Evolutionary conservation across 2,888 invertebrate species (phyloP).

Genomic region (Campoplex nolae): DNA sequence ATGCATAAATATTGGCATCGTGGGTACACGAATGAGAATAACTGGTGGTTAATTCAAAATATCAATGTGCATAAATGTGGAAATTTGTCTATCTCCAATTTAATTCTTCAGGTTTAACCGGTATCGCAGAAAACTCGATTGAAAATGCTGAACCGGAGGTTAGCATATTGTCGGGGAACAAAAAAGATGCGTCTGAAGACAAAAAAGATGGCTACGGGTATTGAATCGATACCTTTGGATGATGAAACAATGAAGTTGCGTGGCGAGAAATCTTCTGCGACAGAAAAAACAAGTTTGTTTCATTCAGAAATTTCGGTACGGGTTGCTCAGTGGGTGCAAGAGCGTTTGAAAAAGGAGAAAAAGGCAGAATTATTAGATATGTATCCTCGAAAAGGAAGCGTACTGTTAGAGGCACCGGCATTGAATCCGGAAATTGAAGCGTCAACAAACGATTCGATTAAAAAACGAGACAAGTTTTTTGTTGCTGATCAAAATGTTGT

Average conservation of each 20-base stretch:
- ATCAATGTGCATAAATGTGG: neutral
- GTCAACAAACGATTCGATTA: neutral
- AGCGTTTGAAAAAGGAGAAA: neutral
- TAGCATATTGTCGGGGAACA: neutral
- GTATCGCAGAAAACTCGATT: neutral
- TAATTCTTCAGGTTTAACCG: neutral
- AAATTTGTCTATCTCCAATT: neutral
- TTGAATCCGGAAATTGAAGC: neutral
- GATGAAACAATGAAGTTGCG: neutral
- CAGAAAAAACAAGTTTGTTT: neutral
- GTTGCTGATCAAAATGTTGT: constrained; percentile 17
- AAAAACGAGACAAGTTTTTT: neutral
- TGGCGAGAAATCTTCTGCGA: neutral
- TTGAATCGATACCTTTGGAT: neutral
- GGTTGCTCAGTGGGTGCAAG: neutral
- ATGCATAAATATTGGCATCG: neutral
- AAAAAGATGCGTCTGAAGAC: neutral
- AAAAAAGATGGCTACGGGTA: neutral
- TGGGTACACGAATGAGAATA: neutral
- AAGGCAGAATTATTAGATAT: neutral
- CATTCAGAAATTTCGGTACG: neutral
- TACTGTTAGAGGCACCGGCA: neutral
- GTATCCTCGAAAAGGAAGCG: neutral
- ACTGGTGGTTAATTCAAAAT: neutral
- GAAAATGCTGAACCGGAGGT: constrained; percentile 1